These are phyloP conservation scores for Mya arenaria DNA, from an alignment of 1,140 invertebrate genomes.

Conservation along the genomic window DNA sequence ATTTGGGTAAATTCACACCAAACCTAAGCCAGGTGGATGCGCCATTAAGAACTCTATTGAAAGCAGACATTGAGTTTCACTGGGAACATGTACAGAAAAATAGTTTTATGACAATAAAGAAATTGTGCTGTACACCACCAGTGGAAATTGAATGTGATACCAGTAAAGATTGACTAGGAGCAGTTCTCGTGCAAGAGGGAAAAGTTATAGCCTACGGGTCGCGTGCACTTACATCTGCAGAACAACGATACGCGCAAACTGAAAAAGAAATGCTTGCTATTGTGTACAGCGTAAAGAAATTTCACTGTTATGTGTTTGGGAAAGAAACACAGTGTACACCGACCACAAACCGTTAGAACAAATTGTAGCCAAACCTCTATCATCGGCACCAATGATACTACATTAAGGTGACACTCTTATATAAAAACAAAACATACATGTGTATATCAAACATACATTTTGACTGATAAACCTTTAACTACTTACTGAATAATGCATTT, in stretches of 20 bases:
- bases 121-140: conserved; percentile 24
- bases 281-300: neutral
- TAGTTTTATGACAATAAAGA: conserved; percentile 41
- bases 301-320: neutral
- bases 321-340: conserved; percentile 59
- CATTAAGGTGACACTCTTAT: no score
- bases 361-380: conserved; percentile 77
- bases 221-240: neutral
- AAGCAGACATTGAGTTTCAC: conserved; percentile 12
- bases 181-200: neutral
- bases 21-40: conserved; percentile 50
- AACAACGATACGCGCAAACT: neutral
- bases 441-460: no score
- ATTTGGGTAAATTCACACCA: conserved; percentile 61
- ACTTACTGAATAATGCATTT: no score
- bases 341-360: conserved; percentile 77
- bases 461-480: no score
- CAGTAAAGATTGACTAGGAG: neutral
- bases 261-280: neutral
- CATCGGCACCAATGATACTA: conserved; percentile 69
- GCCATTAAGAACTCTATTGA: conserved; percentile 49
- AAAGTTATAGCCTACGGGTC: neutral
- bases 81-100: conserved; percentile 53
- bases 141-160: conserved; percentile 36
- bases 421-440: no score